Base-by-base conservation (phyloP, 2,888 invertebrate species). In the Megastigmus dorsalis region DNA sequence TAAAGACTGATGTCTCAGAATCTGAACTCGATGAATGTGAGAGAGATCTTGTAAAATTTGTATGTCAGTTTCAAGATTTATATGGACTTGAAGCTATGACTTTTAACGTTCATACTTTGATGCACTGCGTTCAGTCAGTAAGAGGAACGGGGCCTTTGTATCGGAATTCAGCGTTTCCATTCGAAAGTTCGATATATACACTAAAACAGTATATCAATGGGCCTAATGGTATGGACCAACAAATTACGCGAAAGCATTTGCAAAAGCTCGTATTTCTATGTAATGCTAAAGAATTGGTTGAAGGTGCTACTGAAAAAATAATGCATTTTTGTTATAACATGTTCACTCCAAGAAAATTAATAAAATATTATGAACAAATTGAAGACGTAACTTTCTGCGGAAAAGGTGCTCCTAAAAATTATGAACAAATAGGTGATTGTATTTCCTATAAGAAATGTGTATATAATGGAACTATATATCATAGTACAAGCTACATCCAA, bases 21-120 rank as follows among this genome's bases (percentile, higher is more conserved):
- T 38, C 20, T 43, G 43, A n/a, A n/a, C 41, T 78, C 15, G 18
- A 65, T 15, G 54, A 70, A 66, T 78, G 78, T 54, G 77, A 79
- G 60, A 9, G 48, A 20, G 72, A 78, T 60, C 36, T 77, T 9
- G 18, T 78, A 23, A 54, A 69, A 26, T 78, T 75, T 73, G 69
- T 76, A 36, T 66, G 69, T 41, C 50, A 74, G 3, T 76, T 70
- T 74, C 69, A 79, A 60, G 9, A 55, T 23, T 59, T 74, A 18
- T 77, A 78, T 75, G 77, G 70, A 50, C 18, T 23, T 28, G 30
- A 55, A 18, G 63, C 65, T 13, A 79, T 80, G 76, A 80, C 77
- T 4, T 80, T 78, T 60, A 79, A 76, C 62, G 28, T 78, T 15
- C 78, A 80, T 69, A 41, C 67, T 43, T 26, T 76, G 30, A 26